A percentile compares a stretch with the other conserved stretches of the same genome.
phyloP scores from a whole-genome alignment of 2,797 vertebrate genomes.

The Acanthornis magna region DNA sequence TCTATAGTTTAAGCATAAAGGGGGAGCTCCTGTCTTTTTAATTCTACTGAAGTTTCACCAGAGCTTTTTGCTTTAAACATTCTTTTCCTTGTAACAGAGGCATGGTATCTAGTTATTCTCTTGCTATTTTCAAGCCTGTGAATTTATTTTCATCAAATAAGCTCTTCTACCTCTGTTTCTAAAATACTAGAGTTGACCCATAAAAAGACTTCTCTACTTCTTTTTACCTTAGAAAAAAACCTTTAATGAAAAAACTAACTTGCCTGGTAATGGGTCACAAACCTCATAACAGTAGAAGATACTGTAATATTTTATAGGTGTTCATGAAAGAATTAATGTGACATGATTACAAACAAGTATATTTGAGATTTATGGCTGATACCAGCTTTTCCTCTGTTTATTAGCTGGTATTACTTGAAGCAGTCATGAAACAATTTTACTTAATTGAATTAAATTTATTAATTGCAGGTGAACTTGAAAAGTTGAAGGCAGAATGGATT shows the following conservation, averaged over 20 bases:
- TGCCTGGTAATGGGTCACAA: neutral
- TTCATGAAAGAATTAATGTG: neutral
- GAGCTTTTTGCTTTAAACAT: neutral
- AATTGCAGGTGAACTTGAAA: conserved; percentile 82
- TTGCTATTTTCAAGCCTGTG: neutral
- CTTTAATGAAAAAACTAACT: neutral
- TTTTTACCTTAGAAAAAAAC: neutral
- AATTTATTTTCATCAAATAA: neutral
- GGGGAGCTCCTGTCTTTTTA: neutral
- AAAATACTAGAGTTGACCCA: neutral
- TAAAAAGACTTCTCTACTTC: neutral
- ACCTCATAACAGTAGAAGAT: neutral
- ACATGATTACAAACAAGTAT: neutral
- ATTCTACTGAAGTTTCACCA: neutral
- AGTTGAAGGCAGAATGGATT: conserved; percentile 83
- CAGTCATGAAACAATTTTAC: neutral
- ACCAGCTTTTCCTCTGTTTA: neutral
- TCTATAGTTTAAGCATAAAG: neutral
- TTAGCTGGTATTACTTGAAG: neutral
- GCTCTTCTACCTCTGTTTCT: neutral
- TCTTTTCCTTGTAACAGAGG: neutral
- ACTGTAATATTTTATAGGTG: neutral
- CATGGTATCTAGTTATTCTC: neutral
- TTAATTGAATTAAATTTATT: neutral
- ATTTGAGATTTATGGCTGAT: neutral